A percentile compares a stretch with the other conserved stretches of the same genome.
These are phyloP conservation scores for Himalopsyche japonica DNA, from an alignment of 2,888 invertebrate species.

Conservation along the genomic window DNA sequence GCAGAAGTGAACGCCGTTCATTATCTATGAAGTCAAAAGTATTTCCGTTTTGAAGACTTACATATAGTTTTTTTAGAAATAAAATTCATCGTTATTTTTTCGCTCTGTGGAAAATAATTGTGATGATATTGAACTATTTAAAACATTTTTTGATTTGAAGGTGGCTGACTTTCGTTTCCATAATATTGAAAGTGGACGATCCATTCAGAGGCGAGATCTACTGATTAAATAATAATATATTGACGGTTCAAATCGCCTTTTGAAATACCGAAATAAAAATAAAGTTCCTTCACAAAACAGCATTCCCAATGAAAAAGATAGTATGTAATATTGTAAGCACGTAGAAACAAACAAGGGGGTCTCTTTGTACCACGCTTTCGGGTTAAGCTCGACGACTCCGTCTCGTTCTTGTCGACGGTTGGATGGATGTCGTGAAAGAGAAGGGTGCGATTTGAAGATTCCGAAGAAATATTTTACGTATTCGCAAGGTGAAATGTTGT, in stretches of 20 bases:
- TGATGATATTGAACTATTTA: too few relatives aligned
- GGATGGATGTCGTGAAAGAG: neutral
- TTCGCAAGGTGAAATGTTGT: conserved; percentile 28
- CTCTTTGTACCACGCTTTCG: neutral
- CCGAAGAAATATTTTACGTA: conserved; percentile 24
- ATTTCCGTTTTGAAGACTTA: neutral
- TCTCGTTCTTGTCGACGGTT: neutral
- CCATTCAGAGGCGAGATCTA: neutral
- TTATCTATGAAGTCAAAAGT: neutral
- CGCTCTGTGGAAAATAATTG: too few relatives aligned
- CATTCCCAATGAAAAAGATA: neutral
- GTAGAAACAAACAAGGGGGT: conserved; percentile 28
- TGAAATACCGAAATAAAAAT: neutral
- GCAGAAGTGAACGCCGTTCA: neutral
- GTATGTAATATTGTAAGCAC: conserved; percentile 25
- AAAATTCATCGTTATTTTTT: too few relatives aligned
- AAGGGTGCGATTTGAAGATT: neutral
- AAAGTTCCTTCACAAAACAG: neutral
- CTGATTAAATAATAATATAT: neutral
- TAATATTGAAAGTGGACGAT: too few relatives aligned
- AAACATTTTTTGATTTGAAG: too few relatives aligned
- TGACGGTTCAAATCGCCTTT: neutral
- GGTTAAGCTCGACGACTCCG: neutral
- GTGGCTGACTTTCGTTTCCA: too few relatives aligned
- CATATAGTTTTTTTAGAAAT: neutral